These are phyloP conservation scores for Amblyjoppa fuscipennis DNA, from an alignment of 2,888 invertebrate genomes.

Conservation along the genomic window DNA sequence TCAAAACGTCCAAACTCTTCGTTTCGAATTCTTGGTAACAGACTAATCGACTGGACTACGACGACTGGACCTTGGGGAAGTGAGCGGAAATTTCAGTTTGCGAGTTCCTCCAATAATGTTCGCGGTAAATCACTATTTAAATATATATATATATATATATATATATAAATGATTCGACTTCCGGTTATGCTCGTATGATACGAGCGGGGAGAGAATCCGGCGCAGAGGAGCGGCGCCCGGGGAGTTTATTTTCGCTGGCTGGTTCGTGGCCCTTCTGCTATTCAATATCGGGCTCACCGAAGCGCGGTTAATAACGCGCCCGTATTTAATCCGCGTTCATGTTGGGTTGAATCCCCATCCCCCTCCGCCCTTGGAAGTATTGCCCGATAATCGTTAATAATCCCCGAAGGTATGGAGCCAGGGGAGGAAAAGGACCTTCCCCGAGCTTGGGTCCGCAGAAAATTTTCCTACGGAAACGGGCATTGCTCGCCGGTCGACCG, in stretches of 20 bases:
- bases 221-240: conserved; percentile 5
- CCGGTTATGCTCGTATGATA: conserved; percentile 26
- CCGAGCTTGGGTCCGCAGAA: conserved; percentile 42
- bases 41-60: too few relatives aligned
- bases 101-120: too few relatives aligned
- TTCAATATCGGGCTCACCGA: conserved; percentile 70
- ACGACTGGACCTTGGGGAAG: too few relatives aligned
- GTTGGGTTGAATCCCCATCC: conserved; percentile 18
- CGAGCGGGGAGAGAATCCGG: conserved; percentile 41
- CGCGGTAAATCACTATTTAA: too few relatives aligned
- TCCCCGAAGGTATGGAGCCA: conserved; percentile 60
- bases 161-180: background rate
- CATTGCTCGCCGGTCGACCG: conserved; percentile 43
- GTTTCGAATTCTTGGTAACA: too few relatives aligned
- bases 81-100: too few relatives aligned
- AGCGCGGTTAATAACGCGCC: conserved; percentile 68
- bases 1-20: too few relatives aligned
- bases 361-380: background rate
- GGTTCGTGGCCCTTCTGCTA: conserved; percentile 62
- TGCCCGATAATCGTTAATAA: conserved; percentile 79
- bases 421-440: conserved; percentile 61
- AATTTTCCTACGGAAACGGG: conserved; percentile 56
- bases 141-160: too few relatives aligned
- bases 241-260: conserved; percentile 60
- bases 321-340: conserved; percentile 73